Percentiles rank a stretch among this genome's conserved stretches.
phyloP scores from a whole-genome alignment of 2,797 vertebrate species.

The Mallotus villosus region DNA sequence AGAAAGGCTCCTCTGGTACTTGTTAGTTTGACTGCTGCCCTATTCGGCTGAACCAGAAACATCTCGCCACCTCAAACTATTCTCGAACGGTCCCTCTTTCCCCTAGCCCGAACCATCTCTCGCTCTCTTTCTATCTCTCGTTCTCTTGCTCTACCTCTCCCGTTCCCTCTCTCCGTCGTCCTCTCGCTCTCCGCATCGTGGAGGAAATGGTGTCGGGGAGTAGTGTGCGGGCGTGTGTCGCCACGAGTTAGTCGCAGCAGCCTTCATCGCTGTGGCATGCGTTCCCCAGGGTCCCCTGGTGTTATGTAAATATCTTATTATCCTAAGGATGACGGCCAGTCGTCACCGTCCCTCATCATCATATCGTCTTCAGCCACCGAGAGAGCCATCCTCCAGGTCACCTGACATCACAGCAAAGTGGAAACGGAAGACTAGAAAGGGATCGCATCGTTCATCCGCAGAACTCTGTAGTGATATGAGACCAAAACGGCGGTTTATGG shows the following conservation, averaged over 20 bases:
- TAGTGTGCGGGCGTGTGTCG: conserved; percentile 67
- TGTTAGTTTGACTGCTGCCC: too few species aligned
- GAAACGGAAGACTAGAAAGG: too few species aligned
- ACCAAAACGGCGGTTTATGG: too few species aligned
- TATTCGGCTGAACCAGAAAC: too few species aligned
- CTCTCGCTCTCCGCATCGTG: background rate
- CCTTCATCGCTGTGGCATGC: conserved; percentile 58
- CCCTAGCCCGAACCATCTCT: background rate
- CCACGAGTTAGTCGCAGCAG: conserved; percentile 53
- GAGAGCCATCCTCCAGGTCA: conserved; percentile 15
- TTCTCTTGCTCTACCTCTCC: background rate
- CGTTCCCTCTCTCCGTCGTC: background rate
- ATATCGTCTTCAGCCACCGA: conserved; percentile 33
- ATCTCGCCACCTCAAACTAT: background rate
- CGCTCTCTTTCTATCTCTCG: background rate
- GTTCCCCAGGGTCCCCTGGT: conserved; percentile 56
- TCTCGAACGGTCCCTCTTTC: background rate
- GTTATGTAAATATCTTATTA: conserved; percentile 58
- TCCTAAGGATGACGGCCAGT: conserved; percentile 54
- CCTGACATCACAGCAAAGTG: background rate
- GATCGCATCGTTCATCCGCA: too few species aligned
- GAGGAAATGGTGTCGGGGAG: conserved; percentile 39
- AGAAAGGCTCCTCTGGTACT: too few species aligned
- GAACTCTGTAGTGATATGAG: too few species aligned
- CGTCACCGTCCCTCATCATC: conserved; percentile 43